Base-by-base conservation (phyloP, 92 coral and sea anemone species). In the Virgularia gustaviana region DNA sequence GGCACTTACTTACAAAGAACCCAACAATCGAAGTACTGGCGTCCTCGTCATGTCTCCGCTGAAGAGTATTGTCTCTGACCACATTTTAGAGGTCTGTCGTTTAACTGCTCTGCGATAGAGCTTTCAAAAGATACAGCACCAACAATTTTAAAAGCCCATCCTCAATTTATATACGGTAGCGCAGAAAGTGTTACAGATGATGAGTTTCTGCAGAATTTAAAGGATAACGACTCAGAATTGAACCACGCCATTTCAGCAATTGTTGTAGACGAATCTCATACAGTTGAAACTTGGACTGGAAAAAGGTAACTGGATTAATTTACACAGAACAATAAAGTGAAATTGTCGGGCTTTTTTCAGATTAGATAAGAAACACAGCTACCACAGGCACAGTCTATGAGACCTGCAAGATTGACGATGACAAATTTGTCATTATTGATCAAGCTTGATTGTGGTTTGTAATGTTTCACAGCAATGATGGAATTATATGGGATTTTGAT, bases 261-360 rank as follows among this genome's bases (percentile, higher is more conserved):
- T 4, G 73, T 63, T 13, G 60, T 76, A 0, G 80, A 63, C 44
- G 63, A 76, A 36, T 76, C 75, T 23, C 80, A 76, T 49, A 76
- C 82, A 9, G 70, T 77, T 32, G 82, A 77, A 35, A 47, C 82
- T 1, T 77, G 81, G 81, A 64, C 65, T 22, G 64, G 43, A 25
- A 51, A n/a, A n/a, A n/a, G n/a, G n/a, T n/a, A n/a, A n/a, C n/a
- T n/a, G n/a, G n/a, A n/a, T n/a, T n/a, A n/a, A n/a, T n/a, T n/a
- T n/a, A n/a, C n/a, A n/a, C n/a, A n/a, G n/a, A n/a, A n/a, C n/a
- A n/a, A n/a, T n/a, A n/a, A n/a, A n/a, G n/a, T n/a, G n/a, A n/a
- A n/a, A n/a, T n/a, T n/a, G n/a, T n/a, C n/a, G n/a, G n/a, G n/a
- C n/a, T n/a, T n/a, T n/a, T n/a, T n/a, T n/a, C n/a, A n/a, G n/a